phyloP scores from a whole-genome alignment of 2,113 vertebrate species.

The Physeter macrocephalus region DNA sequence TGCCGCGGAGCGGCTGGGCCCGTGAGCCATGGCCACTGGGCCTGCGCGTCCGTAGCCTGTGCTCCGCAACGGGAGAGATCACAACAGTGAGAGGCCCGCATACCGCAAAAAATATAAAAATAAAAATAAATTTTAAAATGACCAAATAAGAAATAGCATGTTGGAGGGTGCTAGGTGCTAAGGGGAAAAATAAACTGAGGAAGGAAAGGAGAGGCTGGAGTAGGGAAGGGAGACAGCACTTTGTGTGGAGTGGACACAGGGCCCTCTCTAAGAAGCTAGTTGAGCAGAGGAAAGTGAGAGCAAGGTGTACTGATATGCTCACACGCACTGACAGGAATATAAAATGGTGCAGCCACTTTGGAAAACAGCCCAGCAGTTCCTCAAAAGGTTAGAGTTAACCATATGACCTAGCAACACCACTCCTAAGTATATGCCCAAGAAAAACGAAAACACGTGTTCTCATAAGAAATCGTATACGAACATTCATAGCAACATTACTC shows the following conservation, averaged over 20 bases:
- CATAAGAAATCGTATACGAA: not conserved
- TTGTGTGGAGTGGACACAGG: too few species aligned
- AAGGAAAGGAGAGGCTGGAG: not conserved
- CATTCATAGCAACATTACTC: not conserved
- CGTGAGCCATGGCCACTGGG: too few species aligned
- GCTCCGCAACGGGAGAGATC: too few species aligned
- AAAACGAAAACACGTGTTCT: not conserved
- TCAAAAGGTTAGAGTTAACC: not conserved
- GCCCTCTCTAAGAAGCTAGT: not conserved
- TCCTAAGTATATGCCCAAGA: not conserved
- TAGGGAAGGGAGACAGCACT: rapidly evolving
- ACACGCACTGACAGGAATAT: not conserved
- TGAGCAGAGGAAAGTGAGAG: not conserved
- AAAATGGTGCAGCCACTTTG: not conserved
- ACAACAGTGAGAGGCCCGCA: too few species aligned
- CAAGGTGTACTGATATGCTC: not conserved
- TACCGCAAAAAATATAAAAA: too few species aligned
- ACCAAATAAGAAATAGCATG: not conserved
- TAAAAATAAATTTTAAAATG: too few species aligned
- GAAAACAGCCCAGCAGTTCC: not conserved
- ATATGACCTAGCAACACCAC: not conserved
- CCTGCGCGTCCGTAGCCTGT: too few species aligned
- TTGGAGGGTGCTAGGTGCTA: not conserved
- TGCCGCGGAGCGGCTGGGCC: too few species aligned
- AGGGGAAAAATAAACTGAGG: not conserved